Base-by-base conservation (phyloP, 2,113 vertebrate species). In the Muscicapa adusta region DNA sequence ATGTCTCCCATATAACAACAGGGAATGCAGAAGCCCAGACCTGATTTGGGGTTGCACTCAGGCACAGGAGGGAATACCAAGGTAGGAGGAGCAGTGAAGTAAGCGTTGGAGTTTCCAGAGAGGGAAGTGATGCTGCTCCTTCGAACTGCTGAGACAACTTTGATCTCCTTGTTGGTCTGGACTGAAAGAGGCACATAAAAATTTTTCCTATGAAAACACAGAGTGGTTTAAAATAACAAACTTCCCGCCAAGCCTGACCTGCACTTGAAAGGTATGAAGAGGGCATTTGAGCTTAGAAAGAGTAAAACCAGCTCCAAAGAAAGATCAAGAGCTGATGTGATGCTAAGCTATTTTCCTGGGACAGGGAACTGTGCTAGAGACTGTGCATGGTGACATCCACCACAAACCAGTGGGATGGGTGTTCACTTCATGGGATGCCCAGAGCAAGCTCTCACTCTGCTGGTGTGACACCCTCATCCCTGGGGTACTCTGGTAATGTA, bases 1-100 rank as follows among this genome's bases (percentile, higher is more conserved):
- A 15, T 8, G 11, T 8, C 2, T 16, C 62, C 45, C 23, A 14
- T 12, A 62, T 6, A 76, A 40, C 0, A 6, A 47, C 5, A 53
- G 40, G 42, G 36, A 36, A 2, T 23, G 83, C 73, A 51, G 43
- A 34, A 73, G 34, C 26, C 68, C 98, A 97, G 91, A 98, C 98
- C 98, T 98, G 99, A 99, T 98, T 98, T 98, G 51, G 98, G 98
- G 95, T 98, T 99, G 89, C 97, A 98, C 91, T 96, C 97, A 25
- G 94, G 81, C 89, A 92, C 91, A 24, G 98, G 95, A 77, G 96
- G 72, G 76, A 96, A 95, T 3, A 95, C 93, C 81, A 98, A 12
- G 0, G 38, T 95, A 28, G 89, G 96, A 29, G 97, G 43, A 42
- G 92, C 5, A 7, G 94, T 93, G 89, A 96, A 96, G 83, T 98